A percentile compares a stretch with the other conserved stretches of the same genome.
Conservation (phyloP, 2,113 vertebrate genomes). For the Eupsittula cactorum region DNA sequence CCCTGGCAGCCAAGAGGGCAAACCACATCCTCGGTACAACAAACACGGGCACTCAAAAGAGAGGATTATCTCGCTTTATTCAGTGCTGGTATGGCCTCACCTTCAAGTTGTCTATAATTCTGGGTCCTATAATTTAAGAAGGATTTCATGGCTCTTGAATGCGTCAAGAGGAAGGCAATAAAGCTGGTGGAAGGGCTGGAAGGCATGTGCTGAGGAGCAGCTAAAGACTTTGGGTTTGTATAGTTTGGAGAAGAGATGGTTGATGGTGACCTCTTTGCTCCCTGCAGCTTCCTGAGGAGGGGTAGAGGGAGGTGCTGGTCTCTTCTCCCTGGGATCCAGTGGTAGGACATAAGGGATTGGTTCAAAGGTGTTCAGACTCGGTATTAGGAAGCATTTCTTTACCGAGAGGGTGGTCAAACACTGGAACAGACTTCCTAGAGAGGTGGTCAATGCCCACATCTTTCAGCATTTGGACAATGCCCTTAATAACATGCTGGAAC, state of each 20-base stretch:
- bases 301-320: accelerated
- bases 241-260: neutral
- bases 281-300: neutral
- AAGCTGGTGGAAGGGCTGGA: neutral
- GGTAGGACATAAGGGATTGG: accelerated
- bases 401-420: accelerated
- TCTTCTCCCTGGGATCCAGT: neutral
- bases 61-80: accelerated
- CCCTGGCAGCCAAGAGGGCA: neutral
- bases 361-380: neutral
- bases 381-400: neutral
- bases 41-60: neutral
- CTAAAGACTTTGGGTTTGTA: neutral
- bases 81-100: accelerated
- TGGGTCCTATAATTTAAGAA: neutral
- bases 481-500: neutral
- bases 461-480: neutral
- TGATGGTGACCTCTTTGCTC: neutral
- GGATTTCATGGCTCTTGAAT: neutral
- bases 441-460: accelerated
- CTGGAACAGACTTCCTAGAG: neutral
- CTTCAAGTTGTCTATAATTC: neutral
- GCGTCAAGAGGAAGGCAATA: neutral
- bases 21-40: neutral
- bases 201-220: neutral